Base-by-base conservation (phyloP, 2,888 invertebrate genomes). In the Hyposoter dolosus region DNA sequence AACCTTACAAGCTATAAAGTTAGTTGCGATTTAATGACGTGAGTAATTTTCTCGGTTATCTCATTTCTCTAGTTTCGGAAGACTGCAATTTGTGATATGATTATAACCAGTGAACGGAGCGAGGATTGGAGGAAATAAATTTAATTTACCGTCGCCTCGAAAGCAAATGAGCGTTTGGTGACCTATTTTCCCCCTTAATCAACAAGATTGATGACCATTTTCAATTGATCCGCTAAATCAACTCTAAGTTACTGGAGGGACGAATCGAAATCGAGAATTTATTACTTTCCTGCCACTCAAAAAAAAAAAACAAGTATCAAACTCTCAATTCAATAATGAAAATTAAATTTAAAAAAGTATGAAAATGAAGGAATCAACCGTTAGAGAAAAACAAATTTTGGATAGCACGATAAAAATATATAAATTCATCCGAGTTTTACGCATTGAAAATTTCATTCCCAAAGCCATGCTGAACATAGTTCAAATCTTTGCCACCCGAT, bases 31-130 rank as follows among this genome's bases (percentile, higher is more conserved):
- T 77, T 56, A 71, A 72, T 71, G 69, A 72, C 50, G 71, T 56
- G 68, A 79, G 78, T 74, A 78, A 78, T 83, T 35, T 45, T 78
- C 66, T 69, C 66, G 72, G 60, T 81, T 40, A 45, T 47, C 53
- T 53, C 53, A 15, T 72, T 50, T 50, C 17, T 56, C 50, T 35
- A 35, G 71, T 72, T 72, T 53, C 35, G 23, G 12, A 28, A 69
- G 9, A 45, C 19, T 10, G 5, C 60, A 60, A 60, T 4, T 28
- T 60, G 12, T 3, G 1, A 60, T 60, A 60, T 60, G 3, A 60
- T 15, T 28, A 60, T 1, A 4, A 15, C 12, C 12, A 28, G 28
- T 15, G 12, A 60, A 43, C 43, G 15, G 56, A 15, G 23, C 43
- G 12, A n/a, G n/a, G 1, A 65, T 65, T 40, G 35, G 4, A n/a